Evolutionary conservation across 2,888 invertebrate genomes (phyloP).

Genomic region (Epicampocera succincta): DNA sequence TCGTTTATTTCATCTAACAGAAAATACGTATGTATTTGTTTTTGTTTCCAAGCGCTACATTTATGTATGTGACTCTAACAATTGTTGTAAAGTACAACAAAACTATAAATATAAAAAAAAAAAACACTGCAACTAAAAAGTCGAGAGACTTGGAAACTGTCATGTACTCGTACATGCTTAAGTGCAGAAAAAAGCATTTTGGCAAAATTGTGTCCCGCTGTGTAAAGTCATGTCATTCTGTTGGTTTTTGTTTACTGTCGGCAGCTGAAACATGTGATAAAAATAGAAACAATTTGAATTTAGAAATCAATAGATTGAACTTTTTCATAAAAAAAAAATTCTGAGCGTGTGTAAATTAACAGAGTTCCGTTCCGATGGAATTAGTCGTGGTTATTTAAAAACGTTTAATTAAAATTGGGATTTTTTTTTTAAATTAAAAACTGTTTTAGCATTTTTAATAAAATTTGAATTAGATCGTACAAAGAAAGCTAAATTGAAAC

Average conservation of each 20-base stretch:
- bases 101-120: conserved; percentile 9
- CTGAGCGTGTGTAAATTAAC: too few relatives aligned
- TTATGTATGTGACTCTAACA: conserved; percentile 14
- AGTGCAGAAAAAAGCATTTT: conserved; percentile 29
- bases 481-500: too few relatives aligned
- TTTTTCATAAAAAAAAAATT: background rate
- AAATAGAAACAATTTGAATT: background rate
- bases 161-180: conserved; percentile 59
- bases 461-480: too few relatives aligned
- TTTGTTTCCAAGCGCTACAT: conserved; percentile 19
- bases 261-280: background rate
- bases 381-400: too few relatives aligned
- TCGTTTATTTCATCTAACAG: conserved; percentile 6
- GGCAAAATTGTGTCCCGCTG: conserved; percentile 56
- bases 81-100: conserved; percentile 37
- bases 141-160: conserved; percentile 61
- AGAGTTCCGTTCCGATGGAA: too few relatives aligned
- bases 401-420: too few relatives aligned
- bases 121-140: conserved; percentile 43
- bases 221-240: conserved; percentile 55
- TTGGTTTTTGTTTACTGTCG: conserved; percentile 29
- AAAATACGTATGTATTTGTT: conserved; percentile 28
- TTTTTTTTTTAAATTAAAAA: too few relatives aligned
- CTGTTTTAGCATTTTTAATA: too few relatives aligned
- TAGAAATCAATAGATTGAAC: conserved; percentile 20